A percentile compares a stretch with the other conserved stretches of the same genome.
Conservation (phyloP, 1,140 invertebrate species). For the Phocides pigmalion region DNA sequence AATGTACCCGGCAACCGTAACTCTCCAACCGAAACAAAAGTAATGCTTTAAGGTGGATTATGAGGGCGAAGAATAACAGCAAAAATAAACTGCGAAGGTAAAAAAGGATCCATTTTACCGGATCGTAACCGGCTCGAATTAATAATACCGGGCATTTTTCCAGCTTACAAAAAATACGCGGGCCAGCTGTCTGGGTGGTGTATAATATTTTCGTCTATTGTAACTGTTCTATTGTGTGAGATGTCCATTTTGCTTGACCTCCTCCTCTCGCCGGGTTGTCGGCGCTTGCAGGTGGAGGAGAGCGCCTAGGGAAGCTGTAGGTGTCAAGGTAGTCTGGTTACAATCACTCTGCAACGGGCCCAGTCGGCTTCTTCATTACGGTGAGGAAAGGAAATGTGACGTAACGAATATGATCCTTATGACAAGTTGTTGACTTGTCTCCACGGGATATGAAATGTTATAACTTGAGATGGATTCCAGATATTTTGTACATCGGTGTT, state of each 20-base stretch:
- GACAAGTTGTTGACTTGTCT: conserved; percentile 35
- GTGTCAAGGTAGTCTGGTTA: conserved; percentile 43
- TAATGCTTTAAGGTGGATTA: no score
- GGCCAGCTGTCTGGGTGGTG: conserved; percentile 46
- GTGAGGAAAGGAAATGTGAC: conserved; percentile 42
- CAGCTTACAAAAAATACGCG: conserved; percentile 41
- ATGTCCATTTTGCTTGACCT: conserved; percentile 35
- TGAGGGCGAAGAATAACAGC: conserved; percentile 14
- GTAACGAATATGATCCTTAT: conserved; percentile 36
- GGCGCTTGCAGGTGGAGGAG: conserved; percentile 4
- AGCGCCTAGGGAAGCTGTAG: background rate
- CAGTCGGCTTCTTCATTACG: conserved; percentile 51
- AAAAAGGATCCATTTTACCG: conserved; percentile 38
- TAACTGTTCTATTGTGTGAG: conserved; percentile 51
- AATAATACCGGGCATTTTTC: conserved; percentile 56
- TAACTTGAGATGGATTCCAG: conserved; percentile 23
- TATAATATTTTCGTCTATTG: conserved; percentile 55
- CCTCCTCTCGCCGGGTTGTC: conserved; percentile 9
- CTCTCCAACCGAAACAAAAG: no score
- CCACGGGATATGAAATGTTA: conserved; percentile 28
- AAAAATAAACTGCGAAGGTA: conserved; percentile 36
- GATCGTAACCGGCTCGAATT: conserved; percentile 57
- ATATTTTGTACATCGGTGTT: conserved; percentile 7
- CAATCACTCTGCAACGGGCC: conserved; percentile 21
- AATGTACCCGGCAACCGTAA: no score